Percentiles rank a stretch among this genome's conserved stretches.
These are phyloP conservation scores for Salarias fasciatus DNA, from an alignment of 2,797 vertebrate species.

Conservation along the genomic window DNA sequence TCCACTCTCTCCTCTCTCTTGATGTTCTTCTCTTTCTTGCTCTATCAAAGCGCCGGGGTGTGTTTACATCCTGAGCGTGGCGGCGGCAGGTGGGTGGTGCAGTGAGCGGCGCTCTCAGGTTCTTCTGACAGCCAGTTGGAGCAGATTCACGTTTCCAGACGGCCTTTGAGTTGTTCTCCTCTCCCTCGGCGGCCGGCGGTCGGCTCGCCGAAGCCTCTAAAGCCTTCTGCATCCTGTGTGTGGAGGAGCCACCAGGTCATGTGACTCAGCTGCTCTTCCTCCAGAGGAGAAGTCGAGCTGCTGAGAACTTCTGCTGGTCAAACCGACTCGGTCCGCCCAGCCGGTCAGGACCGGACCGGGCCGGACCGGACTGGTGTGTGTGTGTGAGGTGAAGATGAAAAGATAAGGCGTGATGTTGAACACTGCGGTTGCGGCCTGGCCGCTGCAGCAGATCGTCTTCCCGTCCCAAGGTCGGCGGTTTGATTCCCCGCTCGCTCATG, in stretches of 20 bases:
- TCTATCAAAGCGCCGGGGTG: constrained; percentile 50
- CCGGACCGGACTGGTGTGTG: too few relatives aligned
- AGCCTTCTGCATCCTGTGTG: constrained; percentile 9
- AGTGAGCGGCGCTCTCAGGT: constrained; percentile 37
- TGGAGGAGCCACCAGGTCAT: too few relatives aligned
- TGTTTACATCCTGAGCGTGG: constrained; percentile 59
- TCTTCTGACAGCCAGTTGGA: constrained; percentile 40
- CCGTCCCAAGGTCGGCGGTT: too few relatives aligned
- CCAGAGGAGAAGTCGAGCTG: too few relatives aligned
- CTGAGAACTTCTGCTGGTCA: too few relatives aligned
- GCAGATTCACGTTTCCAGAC: constrained; percentile 44
- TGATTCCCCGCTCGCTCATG: too few relatives aligned
- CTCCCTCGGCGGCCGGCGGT: constrained; percentile 8
- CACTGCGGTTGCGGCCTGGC: too few relatives aligned
- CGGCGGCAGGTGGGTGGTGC: constrained; percentile 47
- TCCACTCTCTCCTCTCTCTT: constrained; percentile 40
- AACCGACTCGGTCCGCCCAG: too few relatives aligned
- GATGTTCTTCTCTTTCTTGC: constrained; percentile 30
- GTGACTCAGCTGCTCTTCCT: background rate
- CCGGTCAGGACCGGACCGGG: too few relatives aligned
- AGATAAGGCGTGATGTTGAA: too few relatives aligned
- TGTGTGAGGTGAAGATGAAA: too few relatives aligned
- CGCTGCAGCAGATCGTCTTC: too few relatives aligned
- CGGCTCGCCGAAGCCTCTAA: constrained; percentile 17
- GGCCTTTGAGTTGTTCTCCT: constrained; percentile 30